A percentile compares a stretch with the other conserved stretches of the same genome.
Conservation (phyloP, 2,113 vertebrate genomes). For the Nestor notabilis region DNA sequence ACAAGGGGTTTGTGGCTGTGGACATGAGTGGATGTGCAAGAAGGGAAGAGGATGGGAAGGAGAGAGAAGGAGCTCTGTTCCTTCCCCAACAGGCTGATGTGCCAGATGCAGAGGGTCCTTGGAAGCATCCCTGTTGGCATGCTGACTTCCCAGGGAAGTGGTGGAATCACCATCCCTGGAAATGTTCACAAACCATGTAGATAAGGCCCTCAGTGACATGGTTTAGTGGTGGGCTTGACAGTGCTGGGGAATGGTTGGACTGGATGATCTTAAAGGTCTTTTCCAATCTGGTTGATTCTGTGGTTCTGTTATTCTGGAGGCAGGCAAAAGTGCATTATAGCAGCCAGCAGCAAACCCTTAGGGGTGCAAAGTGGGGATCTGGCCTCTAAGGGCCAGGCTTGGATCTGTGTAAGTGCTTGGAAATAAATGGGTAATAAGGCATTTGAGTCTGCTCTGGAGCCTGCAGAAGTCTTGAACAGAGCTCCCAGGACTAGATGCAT, state of each 20-base stretch:
- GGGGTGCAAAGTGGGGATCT: neutral
- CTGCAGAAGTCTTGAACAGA: neutral
- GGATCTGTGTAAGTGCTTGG: neutral
- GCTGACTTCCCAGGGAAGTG: neutral
- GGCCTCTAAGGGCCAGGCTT: neutral
- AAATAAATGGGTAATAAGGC: neutral
- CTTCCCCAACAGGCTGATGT: neutral
- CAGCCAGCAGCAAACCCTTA: neutral
- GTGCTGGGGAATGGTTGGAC: neutral
- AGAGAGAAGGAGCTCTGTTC: neutral
- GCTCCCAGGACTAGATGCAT: neutral
- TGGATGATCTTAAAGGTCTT: neutral
- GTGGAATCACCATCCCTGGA: neutral
- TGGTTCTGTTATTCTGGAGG: neutral
- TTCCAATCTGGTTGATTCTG: neutral
- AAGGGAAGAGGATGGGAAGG: neutral
- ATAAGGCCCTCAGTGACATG: neutral
- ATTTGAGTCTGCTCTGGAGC: neutral
- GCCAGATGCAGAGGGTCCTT: neutral
- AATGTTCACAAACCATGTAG: neutral
- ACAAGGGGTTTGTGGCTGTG: accelerated
- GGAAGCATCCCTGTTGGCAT: accelerated
- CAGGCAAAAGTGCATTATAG: neutral
- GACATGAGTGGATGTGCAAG: accelerated
- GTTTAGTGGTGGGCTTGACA: neutral